Evolutionary conservation across 2,888 invertebrate genomes (phyloP), one percentile per base, ranked within the genome.

Genomic region (Cyclophora albipunctata): DNA sequence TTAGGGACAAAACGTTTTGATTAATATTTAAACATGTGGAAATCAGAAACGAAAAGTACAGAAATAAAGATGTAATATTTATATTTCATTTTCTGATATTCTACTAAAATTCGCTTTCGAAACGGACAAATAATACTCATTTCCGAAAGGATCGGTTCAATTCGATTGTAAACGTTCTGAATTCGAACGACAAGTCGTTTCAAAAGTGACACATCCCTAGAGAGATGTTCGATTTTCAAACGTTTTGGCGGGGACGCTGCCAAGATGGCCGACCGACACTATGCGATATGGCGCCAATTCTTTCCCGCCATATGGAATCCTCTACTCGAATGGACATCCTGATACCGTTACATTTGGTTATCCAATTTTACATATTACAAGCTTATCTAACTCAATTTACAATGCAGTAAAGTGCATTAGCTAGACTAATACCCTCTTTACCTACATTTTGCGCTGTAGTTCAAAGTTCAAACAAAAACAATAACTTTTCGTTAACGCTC

Each of bases 241-340:
- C 81, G 81, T 74, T 84, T 59, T 43, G 43, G 43, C 43, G 43
- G 43, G 20, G 7, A 43, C 20, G 20, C 58, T 59, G 61, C 59
- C 61, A 62, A 62, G 61, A 64, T 64, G 62, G 62, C 60, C 70
- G 71, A 7, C 74, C 75, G 58, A 20, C 70, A 69, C 66, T 62
- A 67, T 54, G 67, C 78, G 83, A 83, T 84, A 84, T 79, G 79
- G 76, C 80, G 69, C 80, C 85, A 82, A 84, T 87, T 84, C 85
- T 85, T 87, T 82, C 78, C 49, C 77, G 78, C 78, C 76, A 80
- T 64, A 68, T 70, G 73, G 72, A 81, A 81, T 76, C 78, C 68
- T 71, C 78, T 77, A 81, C 78, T 77, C 72, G 74, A 79, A 77
- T 77, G 75, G 82, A 83, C 80, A 76, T 73, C 73, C 73, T 62